Conservation (phyloP, 2,888 invertebrate species). For the Pterostichus madidus region DNA sequence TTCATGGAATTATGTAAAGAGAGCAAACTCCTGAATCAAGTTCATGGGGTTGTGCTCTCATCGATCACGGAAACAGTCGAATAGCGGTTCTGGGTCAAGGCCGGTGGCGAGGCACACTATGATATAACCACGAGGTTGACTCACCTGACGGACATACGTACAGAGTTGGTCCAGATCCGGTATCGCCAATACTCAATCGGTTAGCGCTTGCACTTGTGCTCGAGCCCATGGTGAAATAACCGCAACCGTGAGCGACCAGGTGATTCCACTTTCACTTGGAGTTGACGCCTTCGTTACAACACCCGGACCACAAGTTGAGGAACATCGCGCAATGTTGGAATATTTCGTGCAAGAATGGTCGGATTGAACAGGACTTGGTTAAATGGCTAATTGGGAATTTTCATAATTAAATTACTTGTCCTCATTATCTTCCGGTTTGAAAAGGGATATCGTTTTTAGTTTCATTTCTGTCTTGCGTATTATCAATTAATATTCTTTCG, state of each 20-base stretch:
- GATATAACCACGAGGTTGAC: conserved; percentile 51
- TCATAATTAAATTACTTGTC: too few species aligned
- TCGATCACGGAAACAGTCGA: conserved; percentile 61
- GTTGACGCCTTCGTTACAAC: too few species aligned
- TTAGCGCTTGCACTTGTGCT: background rate
- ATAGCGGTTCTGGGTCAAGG: conserved; percentile 58
- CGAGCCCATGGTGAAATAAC: conserved; percentile 3
- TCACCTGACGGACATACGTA: conserved; percentile 49
- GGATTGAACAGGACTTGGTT: too few species aligned
- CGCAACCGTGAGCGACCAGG: conserved; percentile 6
- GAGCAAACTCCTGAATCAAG: background rate
- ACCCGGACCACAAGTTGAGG: background rate
- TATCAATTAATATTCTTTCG: too few species aligned
- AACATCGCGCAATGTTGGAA: background rate
- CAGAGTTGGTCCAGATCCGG: conserved; percentile 29
- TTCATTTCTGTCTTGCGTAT: too few species aligned
- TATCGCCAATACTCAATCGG: conserved; percentile 6
- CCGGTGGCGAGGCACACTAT: conserved; percentile 26
- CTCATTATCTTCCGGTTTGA: too few species aligned
- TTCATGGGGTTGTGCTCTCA: conserved; percentile 8
- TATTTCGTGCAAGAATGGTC: background rate
- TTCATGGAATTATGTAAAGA: conserved; percentile 8
- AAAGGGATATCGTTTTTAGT: too few species aligned
- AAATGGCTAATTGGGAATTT: too few species aligned
- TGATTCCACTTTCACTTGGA: conserved; percentile 29